A percentile compares a stretch with the other conserved stretches of the same genome.
These are phyloP conservation scores for Sialis fuliginosa DNA, from an alignment of 2,888 invertebrate genomes.

Conservation along the genomic window DNA sequence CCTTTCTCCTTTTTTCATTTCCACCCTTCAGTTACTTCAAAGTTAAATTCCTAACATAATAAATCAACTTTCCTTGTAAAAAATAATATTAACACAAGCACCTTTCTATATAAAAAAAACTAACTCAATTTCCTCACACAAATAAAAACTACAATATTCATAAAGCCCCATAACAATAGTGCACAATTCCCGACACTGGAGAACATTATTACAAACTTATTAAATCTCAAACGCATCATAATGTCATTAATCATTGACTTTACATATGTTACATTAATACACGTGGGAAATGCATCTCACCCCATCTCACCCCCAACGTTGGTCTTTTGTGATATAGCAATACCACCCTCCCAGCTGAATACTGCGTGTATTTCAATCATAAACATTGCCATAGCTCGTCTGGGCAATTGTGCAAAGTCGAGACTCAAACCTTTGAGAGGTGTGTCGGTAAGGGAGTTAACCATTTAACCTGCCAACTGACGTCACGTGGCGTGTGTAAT, in stretches of 20 bases:
- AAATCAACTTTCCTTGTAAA: too few species aligned
- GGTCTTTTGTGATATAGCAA: neutral
- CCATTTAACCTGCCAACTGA: neutral
- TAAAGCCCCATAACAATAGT: too few species aligned
- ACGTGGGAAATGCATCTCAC: slow-evolving; percentile 4
- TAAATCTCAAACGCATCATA: slow-evolving; percentile 3
- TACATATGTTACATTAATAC: slow-evolving; percentile 6
- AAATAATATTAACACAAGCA: too few species aligned
- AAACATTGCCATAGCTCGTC: neutral
- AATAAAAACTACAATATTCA: too few species aligned
- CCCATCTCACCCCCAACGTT: neutral
- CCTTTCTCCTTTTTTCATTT: too few species aligned
- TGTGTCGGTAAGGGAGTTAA: neutral
- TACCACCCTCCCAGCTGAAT: neutral
- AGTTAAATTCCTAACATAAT: too few species aligned
- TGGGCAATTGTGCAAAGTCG: neutral
- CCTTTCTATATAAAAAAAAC: too few species aligned
- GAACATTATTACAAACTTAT: slow-evolving; percentile 1
- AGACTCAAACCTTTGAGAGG: slow-evolving; percentile 2
- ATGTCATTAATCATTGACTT: slow-evolving; percentile 7
- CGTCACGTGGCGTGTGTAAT: slow-evolving; percentile 2
- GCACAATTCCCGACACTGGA: neutral
- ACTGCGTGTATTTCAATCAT: neutral
- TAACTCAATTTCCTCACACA: too few species aligned
- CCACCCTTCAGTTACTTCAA: too few species aligned